Evolutionary conservation across 2,113 vertebrate genomes (phyloP).

Genomic region (Nyctereutes procyonoides): DNA sequence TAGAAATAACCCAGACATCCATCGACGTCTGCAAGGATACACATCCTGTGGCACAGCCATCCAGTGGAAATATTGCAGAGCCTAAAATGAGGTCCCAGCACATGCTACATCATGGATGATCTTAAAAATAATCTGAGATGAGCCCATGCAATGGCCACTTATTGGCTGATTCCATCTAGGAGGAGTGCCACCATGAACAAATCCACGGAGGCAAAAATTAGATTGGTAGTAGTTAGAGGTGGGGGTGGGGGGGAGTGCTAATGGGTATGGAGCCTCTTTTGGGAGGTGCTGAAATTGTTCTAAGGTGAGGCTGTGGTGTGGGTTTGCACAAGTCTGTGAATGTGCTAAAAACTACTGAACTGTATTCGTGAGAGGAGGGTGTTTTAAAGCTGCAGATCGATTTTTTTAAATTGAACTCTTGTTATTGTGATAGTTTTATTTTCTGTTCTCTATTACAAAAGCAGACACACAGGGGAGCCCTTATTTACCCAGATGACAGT

Average conservation of each 20-base stretch:
- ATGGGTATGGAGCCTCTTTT: neutral
- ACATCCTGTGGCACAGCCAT: rapidly evolving
- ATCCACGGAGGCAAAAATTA: neutral
- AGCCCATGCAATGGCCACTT: neutral
- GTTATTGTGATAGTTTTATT: neutral
- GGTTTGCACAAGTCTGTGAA: neutral
- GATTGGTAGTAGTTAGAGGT: too few relatives aligned
- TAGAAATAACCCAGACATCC: neutral
- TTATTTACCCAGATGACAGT: neutral
- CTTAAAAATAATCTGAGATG: neutral
- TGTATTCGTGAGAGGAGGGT: neutral
- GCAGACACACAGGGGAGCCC: neutral
- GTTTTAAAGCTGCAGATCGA: neutral
- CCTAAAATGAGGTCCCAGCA: neutral
- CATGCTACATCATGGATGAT: rapidly evolving
- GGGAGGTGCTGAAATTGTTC: neutral
- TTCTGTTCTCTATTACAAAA: neutral
- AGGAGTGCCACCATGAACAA: rapidly evolving
- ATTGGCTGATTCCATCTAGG: rapidly evolving
- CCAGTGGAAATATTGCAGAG: rapidly evolving
- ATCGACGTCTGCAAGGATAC: rapidly evolving
- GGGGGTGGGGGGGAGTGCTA: too few relatives aligned
- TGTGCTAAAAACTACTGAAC: neutral
- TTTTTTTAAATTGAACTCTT: neutral
- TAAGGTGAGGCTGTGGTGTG: neutral